Conservation (phyloP, 2,888 invertebrate genomes). For the Hydroisotoma schaefferi region DNA sequence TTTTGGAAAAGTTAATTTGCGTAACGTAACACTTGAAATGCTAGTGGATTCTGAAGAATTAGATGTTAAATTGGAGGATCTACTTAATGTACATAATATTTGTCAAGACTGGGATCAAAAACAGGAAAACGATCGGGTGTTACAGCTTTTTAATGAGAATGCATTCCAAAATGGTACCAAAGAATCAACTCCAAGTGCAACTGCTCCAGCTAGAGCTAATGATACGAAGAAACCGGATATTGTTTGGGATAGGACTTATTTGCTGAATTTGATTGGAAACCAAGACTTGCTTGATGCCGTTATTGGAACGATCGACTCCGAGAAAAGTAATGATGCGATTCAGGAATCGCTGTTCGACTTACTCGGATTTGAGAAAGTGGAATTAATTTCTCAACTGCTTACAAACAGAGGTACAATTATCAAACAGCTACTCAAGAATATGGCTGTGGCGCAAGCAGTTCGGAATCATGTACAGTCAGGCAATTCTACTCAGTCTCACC, state of each 20-base stretch:
- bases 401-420: conserved; percentile 58
- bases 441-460: conserved; percentile 36
- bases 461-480: conserved; percentile 33
- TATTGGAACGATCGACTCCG: conserved; percentile 61
- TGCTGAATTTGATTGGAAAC: conserved; percentile 42
- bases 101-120: background rate
- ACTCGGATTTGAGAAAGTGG: conserved; percentile 79
- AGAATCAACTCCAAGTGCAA: background rate
- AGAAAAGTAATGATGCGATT: conserved; percentile 64
- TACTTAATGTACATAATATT: conserved; percentile 7
- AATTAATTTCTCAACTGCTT: conserved; percentile 66
- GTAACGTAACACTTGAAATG: conserved; percentile 12
- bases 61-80: conserved; percentile 12
- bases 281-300: conserved; percentile 62
- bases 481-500: conserved; percentile 34
- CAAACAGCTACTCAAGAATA: conserved; percentile 50
- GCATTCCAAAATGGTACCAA: background rate
- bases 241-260: conserved; percentile 39
- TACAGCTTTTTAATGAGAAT: conserved; percentile 24
- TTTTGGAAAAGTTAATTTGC: conserved; percentile 31
- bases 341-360: conserved; percentile 79
- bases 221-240: background rate
- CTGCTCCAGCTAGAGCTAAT: background rate
- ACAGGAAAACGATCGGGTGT: conserved; percentile 29
- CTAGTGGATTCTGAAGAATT: conserved; percentile 14